A percentile compares a stretch with the other conserved stretches of the same genome.
Conservation (phyloP, 2,797 vertebrate species). For the Centroberyx gerrardi region DNA sequence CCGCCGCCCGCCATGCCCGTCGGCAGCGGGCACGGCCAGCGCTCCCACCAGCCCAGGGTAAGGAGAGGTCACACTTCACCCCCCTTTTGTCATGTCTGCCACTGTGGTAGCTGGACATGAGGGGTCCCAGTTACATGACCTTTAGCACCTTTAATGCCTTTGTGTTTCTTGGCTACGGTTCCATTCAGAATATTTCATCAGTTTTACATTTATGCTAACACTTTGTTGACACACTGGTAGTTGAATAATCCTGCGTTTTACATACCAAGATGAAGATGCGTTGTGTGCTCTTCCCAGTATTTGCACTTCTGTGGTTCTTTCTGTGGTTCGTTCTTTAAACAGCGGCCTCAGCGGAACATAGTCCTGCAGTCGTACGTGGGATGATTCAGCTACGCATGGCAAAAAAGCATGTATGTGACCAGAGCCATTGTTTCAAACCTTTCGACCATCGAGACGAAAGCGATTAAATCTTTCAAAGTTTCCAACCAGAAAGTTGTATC, state of each 20-base stretch:
- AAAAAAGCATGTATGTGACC: slow-evolving; percentile 19
- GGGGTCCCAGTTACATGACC: neutral
- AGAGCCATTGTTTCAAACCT: slow-evolving; percentile 42
- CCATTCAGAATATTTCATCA: no score
- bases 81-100: neutral
- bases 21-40: slow-evolving; percentile 46
- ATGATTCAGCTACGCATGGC: slow-evolving; percentile 29
- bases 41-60: slow-evolving; percentile 74
- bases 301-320: neutral
- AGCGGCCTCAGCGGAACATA: slow-evolving; percentile 24
- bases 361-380: slow-evolving; percentile 25
- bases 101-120: neutral
- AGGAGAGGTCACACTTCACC: slow-evolving; percentile 49
- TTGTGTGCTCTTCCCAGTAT: neutral
- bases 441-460: slow-evolving; percentile 38
- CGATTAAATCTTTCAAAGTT: slow-evolving; percentile 38
- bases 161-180: neutral
- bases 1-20: slow-evolving; percentile 43
- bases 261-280: neutral
- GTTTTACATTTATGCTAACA: neutral
- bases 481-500: slow-evolving; percentile 20
- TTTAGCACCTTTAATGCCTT: neutral
- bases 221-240: neutral
- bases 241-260: neutral
- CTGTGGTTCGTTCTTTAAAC: neutral